Evolutionary conservation across 2,113 vertebrate species (phyloP).

Genomic region (Cinclus mexicanus): DNA sequence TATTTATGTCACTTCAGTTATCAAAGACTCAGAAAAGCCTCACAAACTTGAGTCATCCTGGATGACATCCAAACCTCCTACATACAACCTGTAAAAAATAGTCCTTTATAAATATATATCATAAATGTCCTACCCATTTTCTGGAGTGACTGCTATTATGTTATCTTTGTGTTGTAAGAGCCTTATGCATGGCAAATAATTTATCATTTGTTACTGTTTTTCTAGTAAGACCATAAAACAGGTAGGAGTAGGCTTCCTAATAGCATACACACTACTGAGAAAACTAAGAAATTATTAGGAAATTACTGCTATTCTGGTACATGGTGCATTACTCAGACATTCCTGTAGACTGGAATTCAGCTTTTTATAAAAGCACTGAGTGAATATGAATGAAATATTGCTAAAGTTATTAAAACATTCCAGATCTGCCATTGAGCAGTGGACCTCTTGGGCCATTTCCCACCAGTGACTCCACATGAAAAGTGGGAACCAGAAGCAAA

Average conservation of each 20-base stretch:
- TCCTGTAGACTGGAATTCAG: not conserved
- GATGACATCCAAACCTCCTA: constrained; percentile 6
- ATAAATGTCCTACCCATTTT: not conserved
- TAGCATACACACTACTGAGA: not conserved
- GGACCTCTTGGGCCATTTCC: not conserved
- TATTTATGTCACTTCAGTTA: constrained; percentile 48
- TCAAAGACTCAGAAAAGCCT: constrained; percentile 27
- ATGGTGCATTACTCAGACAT: not conserved
- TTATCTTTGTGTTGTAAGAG: not conserved
- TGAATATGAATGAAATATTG: not conserved
- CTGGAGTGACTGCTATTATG: not conserved
- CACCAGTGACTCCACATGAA: not conserved
- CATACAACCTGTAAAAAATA: not conserved
- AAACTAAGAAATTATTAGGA: not conserved
- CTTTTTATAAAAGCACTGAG: not conserved
- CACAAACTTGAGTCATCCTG: constrained; percentile 52
- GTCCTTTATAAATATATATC: not conserved
- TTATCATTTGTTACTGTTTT: not conserved
- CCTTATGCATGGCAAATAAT: not conserved
- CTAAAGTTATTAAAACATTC: not conserved
- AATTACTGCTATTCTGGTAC: not conserved
- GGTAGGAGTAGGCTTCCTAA: not conserved
- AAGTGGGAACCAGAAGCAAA: not conserved
- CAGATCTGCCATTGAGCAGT: not conserved
- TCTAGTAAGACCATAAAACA: not conserved